Percentiles rank a stretch among this genome's conserved stretches.
Conservation (phyloP, 2,888 invertebrate species). For the Agrochola lychnidis region DNA sequence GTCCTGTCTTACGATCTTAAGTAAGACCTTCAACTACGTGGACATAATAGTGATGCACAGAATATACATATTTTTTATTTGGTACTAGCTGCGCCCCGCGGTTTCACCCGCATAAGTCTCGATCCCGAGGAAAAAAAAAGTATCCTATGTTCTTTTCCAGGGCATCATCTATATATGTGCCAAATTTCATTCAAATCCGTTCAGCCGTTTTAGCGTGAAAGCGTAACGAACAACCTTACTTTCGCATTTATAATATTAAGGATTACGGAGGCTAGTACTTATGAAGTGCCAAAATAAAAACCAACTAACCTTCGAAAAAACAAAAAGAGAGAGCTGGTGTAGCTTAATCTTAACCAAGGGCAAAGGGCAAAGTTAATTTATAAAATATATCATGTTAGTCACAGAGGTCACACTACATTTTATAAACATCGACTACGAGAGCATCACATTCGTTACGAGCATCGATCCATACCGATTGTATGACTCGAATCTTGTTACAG, state of each 20-base stretch:
- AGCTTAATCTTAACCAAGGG: neutral
- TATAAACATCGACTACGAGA: slow-evolving; percentile 44
- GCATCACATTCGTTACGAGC: slow-evolving; percentile 27
- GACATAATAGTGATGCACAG: neutral
- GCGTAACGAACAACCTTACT: too few relatives aligned
- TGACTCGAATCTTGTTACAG: slow-evolving; percentile 43
- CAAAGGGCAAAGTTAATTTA: slow-evolving; percentile 18
- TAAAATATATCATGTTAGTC: slow-evolving; percentile 22
- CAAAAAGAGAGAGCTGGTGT: neutral
- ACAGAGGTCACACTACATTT: slow-evolving; percentile 23
- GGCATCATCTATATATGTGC: too few relatives aligned
- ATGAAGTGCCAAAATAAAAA: neutral
- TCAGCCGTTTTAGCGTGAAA: too few relatives aligned
- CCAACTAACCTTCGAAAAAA: neutral
- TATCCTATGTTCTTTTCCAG: too few relatives aligned
- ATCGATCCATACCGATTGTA: slow-evolving; percentile 37
- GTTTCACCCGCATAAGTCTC: too few relatives aligned
- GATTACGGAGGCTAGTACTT: neutral
- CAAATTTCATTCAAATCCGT: too few relatives aligned
- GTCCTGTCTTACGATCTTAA: neutral
- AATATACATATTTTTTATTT: neutral
- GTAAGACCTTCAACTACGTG: neutral
- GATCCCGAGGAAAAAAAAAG: too few relatives aligned
- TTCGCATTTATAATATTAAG: too few relatives aligned
- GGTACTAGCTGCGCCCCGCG: too few relatives aligned